Base-by-base conservation (phyloP, 2,113 vertebrate genomes). In the Caranx melampygus region DNA sequence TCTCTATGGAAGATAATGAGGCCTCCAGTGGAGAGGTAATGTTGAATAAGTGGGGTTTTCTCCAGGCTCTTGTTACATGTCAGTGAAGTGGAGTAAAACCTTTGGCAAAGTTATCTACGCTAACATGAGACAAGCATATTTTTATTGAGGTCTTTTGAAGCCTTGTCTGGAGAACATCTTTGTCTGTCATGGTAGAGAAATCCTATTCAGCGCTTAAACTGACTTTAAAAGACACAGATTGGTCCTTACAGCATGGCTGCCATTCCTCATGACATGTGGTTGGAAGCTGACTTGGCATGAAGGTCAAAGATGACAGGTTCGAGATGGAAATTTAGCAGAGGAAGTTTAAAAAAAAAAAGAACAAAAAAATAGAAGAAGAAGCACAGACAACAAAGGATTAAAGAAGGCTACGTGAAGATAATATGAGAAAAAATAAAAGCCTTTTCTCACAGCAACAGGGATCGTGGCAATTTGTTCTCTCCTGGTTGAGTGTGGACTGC, bases 241-340 rank as follows among this genome's bases (percentile, higher is more conserved):
- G 84, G 73, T 91, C 79, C 82, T 86, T 52, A 51, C 42, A 40
- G 31, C 68, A 35, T 34, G 21, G 37, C 88, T 84, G 85, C 71
- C 84, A 75, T 78, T 79, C 79, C 35, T 51, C 57, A 10, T 85
- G 83, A 66, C 76, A 40, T 72, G 61, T 74, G 86, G 58, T 52
- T 45, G 66, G 52, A 55, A 63, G 72, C 67, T 55, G 60, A 89
- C 69, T 82, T 20, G 63, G 72, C 37, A 44, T 83, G 81, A 89
- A 89, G 87, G 88, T 91, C 88, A 89, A n/a, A 68, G 54, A 87
- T 77, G 85, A 85, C 75, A 87, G 63, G 59, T 72, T 63, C 33
- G 51, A 44, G 60, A 68, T 63, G 33, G 57, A 74, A 26, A 72
- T 72, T 57, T 35, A 44, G 76, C 26, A 26, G 26, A 26, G 26